Evolutionary conservation across 2,888 invertebrate species (phyloP).

Genomic region (Neoaliturus tenellus): DNA sequence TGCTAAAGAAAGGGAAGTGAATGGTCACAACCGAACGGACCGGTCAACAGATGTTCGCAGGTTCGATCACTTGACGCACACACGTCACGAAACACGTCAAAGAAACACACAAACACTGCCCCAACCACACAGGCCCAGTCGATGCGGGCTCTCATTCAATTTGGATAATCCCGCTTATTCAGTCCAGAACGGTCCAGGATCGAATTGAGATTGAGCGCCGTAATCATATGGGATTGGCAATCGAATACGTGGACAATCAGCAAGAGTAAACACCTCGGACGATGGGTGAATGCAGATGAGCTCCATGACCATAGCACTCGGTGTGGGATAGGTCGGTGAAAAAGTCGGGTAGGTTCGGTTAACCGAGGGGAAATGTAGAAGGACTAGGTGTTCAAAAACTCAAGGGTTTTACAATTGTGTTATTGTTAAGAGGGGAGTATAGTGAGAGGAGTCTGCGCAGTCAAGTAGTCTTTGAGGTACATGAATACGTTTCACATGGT

Average conservation of each 20-base stretch:
- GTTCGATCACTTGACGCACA: not conserved
- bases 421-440: too few species aligned
- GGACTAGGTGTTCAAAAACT: too few species aligned
- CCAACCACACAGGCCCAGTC: not conserved
- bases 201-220: conserved; percentile 27
- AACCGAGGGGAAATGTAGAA: too few species aligned
- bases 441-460: too few species aligned
- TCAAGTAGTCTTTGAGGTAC: too few species aligned
- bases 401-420: too few species aligned
- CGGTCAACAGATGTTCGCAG: conserved; percentile 13
- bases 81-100: not conserved
- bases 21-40: not conserved
- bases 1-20: not conserved
- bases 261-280: not conserved
- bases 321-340: too few species aligned
- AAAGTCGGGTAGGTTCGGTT: too few species aligned
- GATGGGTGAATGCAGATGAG: not conserved
- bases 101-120: not conserved
- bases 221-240: conserved; percentile 8
- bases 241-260: conserved; percentile 31
- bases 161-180: conserved; percentile 26
- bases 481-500: too few species aligned
- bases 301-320: not conserved
- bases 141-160: not conserved
- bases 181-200: conserved; percentile 1